Evolutionary conservation across 2,113 vertebrate genomes (phyloP).

Genomic region (Symphodus melops): DNA sequence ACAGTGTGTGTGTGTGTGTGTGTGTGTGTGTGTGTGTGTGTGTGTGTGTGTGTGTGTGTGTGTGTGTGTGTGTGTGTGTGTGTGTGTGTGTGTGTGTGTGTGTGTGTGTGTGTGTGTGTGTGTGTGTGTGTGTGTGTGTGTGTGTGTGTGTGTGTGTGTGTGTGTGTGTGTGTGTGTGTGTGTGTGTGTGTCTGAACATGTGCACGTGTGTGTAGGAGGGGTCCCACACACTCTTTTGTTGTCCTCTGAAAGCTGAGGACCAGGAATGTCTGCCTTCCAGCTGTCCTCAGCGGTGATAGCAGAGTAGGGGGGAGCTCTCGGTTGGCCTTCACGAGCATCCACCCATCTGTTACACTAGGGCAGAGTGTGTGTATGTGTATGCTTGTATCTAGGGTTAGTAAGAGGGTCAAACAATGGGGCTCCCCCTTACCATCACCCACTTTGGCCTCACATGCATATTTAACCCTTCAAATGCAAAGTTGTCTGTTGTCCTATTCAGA

Average conservation of each 20-base stretch:
- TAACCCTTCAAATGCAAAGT: constrained; percentile 78
- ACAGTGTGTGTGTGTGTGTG: constrained; percentile 46
- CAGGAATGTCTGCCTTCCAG: constrained; percentile 82
- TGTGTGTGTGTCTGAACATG: constrained; percentile 56
- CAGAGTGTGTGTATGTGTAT: constrained; percentile 40
- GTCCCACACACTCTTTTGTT: constrained; percentile 77
- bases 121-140: constrained; percentile 60
- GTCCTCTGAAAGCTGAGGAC: constrained; percentile 79
- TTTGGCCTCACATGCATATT: constrained; percentile 75
- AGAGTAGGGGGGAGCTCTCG: constrained; percentile 57
- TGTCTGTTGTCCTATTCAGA: constrained; percentile 70
- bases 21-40: constrained; percentile 66
- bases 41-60: constrained; percentile 56
- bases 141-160: constrained; percentile 64
- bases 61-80: constrained; percentile 51
- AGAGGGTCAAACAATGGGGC: constrained; percentile 71
- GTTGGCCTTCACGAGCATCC: constrained; percentile 60
- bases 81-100: constrained; percentile 66
- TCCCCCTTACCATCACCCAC: constrained; percentile 35
- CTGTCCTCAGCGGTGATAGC: constrained; percentile 69
- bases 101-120: constrained; percentile 47
- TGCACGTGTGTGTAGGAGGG: constrained; percentile 70
- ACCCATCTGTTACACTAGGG: constrained; percentile 72
- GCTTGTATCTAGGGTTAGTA: constrained; percentile 35
- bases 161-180: constrained; percentile 37